These are phyloP conservation scores for Opisthograptis luteolata DNA, from an alignment of 2,888 invertebrate genomes.

Conservation along the genomic window DNA sequence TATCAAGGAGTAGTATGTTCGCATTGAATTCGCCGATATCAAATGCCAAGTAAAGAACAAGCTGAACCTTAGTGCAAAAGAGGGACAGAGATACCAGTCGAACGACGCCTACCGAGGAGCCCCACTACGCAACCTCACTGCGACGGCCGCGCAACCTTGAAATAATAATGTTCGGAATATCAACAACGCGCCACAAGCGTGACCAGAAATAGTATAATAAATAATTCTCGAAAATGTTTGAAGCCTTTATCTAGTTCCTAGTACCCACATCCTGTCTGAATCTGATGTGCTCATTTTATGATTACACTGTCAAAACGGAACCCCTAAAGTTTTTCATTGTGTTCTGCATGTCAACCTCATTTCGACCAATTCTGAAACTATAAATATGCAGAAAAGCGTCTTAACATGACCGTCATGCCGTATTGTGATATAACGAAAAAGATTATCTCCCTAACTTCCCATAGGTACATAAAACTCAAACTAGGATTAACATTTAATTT, in stretches of 20 bases:
- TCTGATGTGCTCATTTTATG: constrained; percentile 43
- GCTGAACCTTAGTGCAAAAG: constrained; percentile 75
- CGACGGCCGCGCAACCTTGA: constrained; percentile 84
- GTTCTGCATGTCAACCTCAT: too few species aligned
- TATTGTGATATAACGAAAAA: too few species aligned
- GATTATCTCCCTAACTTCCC: too few species aligned
- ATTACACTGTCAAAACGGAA: too few species aligned
- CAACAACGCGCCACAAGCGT: constrained; percentile 83
- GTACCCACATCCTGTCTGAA: constrained; percentile 58
- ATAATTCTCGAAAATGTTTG: constrained; percentile 72
- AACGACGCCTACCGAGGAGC: constrained; percentile 82
- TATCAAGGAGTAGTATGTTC: constrained; percentile 70
- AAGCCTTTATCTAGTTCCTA: constrained; percentile 62
- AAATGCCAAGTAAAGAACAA: constrained; percentile 77
- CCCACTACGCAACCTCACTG: constrained; percentile 83
- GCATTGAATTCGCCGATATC: constrained; percentile 68
- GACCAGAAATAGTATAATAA: constrained; percentile 81
- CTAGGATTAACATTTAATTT: too few species aligned
- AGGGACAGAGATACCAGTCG: constrained; percentile 78
- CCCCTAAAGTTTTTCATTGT: too few species aligned
- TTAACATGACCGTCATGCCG: too few species aligned
- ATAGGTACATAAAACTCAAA: too few species aligned
- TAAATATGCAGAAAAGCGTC: too few species aligned
- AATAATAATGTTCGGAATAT: constrained; percentile 84
- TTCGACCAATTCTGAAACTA: too few species aligned